These are phyloP conservation scores for Drosophila fuyamai DNA, from an alignment of 1,140 invertebrate genomes.

Conservation along the genomic window DNA sequence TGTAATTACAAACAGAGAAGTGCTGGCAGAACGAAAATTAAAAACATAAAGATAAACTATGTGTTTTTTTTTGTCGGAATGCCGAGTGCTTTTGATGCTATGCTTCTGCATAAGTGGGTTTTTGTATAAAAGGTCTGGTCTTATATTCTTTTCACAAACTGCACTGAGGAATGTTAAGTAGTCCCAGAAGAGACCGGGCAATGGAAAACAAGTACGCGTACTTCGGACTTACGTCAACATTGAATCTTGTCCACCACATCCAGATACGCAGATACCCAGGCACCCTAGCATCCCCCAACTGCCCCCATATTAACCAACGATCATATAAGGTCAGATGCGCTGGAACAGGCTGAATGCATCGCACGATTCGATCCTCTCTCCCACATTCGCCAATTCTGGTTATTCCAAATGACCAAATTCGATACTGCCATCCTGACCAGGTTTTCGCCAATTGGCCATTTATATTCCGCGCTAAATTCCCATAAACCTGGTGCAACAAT, in stretches of 20 bases:
- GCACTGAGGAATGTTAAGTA: conserved; percentile 75
- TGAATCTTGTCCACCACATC: conserved; percentile 51
- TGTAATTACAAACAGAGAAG: conserved; percentile 74
- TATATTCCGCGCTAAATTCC: conserved; percentile 50
- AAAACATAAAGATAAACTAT: conserved; percentile 66
- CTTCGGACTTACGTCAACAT: conserved; percentile 69
- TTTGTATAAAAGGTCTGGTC: conserved; percentile 30
- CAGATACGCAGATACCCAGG: conserved; percentile 19
- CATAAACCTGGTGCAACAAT: conserved; percentile 21
- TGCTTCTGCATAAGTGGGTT: conserved; percentile 37
- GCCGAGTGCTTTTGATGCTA: conserved; percentile 39
- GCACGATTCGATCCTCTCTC: conserved; percentile 34
- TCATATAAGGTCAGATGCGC: conserved; percentile 49
- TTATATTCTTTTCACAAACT: conserved; percentile 30
- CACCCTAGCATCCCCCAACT: conserved; percentile 8
- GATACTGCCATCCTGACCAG: conserved; percentile 38
- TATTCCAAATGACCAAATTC: conserved; percentile 53
- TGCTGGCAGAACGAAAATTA: conserved; percentile 48
- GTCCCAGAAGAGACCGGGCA: conserved; percentile 49
- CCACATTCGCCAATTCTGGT: conserved; percentile 43
- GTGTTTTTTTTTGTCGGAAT: conserved; percentile 14
- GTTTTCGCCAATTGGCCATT: conserved; percentile 40
- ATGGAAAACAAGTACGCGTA: conserved; percentile 55
- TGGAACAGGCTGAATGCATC: conserved; percentile 28
- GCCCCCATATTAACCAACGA: background rate